phyloP scores from a whole-genome alignment of 1,140 invertebrate genomes.

The Bombus difficillimus region DNA sequence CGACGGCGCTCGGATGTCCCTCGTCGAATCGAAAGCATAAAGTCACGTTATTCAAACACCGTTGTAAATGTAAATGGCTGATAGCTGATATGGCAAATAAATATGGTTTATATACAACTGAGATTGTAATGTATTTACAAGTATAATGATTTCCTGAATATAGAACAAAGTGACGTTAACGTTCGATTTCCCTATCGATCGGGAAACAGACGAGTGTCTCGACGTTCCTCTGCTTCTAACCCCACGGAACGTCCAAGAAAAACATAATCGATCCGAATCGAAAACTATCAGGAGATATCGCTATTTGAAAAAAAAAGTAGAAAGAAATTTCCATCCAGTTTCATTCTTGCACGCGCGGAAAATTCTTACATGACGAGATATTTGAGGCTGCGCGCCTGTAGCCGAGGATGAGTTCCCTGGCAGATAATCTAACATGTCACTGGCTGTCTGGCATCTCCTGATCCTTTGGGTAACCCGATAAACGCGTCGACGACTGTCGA shows the following conservation, averaged over 20 bases:
- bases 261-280: not conserved
- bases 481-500: not conserved
- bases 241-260: not conserved
- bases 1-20: not conserved
- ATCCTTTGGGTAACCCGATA: constrained; percentile 35
- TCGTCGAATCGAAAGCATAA: constrained; percentile 55
- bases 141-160: not conserved
- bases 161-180: not conserved
- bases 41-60: constrained; percentile 60
- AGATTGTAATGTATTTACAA: too few relatives aligned
- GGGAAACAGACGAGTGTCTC: constrained; percentile 36
- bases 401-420: constrained; percentile 39
- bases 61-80: constrained; percentile 69
- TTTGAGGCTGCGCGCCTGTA: not conserved
- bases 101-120: constrained; percentile 63
- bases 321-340: not conserved
- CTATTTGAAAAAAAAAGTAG: not conserved
- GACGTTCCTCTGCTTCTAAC: constrained; percentile 47
- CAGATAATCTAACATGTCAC: constrained; percentile 31
- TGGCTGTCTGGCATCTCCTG: constrained; percentile 31
- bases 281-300: not conserved
- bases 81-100: constrained; percentile 69
- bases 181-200: not conserved
- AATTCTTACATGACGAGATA: not conserved
- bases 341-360: not conserved